A percentile compares a stretch with the other conserved stretches of the same genome.
These are phyloP conservation scores for Meles meles DNA, from an alignment of 2,113 vertebrate genomes.

Conservation along the genomic window DNA sequence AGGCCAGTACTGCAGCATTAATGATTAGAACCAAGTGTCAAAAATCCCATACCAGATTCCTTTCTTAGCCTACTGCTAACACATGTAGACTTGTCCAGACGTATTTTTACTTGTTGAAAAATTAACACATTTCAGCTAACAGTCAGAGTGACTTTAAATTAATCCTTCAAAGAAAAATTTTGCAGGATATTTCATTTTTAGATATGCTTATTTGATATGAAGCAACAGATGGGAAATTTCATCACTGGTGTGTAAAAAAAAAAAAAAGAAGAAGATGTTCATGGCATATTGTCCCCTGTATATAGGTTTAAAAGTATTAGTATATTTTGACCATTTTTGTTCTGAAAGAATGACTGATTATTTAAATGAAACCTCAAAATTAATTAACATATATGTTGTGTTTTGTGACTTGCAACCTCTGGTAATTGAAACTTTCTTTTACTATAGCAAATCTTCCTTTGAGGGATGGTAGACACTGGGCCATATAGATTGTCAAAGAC, in stretches of 20 bases:
- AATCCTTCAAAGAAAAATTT: background rate
- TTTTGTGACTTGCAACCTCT: background rate
- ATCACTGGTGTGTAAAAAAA: background rate
- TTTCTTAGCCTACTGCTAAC: slow-evolving; percentile 41
- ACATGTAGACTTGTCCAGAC: background rate
- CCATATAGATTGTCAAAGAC: background rate
- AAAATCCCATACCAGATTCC: slow-evolving; percentile 27
- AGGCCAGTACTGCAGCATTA: slow-evolving; percentile 53
- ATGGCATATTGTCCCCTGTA: background rate
- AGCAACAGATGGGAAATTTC: background rate
- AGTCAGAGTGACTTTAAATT: background rate
- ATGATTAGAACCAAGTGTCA: slow-evolving; percentile 54
- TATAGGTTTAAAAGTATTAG: background rate
- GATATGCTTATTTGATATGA: background rate
- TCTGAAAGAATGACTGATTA: slow-evolving; percentile 9
- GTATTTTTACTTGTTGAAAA: slow-evolving; percentile 7
- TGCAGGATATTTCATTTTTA: background rate
- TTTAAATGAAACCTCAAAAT: slow-evolving; percentile 7
- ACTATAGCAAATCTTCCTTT: background rate
- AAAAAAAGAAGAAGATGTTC: background rate
- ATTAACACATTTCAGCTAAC: background rate
- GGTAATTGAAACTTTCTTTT: background rate
- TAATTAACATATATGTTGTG: background rate
- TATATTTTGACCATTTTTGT: background rate
- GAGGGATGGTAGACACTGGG: background rate